Evolutionary conservation across 1,140 invertebrate genomes (phyloP).

Genomic region (Adelges cooleyi): DNA sequence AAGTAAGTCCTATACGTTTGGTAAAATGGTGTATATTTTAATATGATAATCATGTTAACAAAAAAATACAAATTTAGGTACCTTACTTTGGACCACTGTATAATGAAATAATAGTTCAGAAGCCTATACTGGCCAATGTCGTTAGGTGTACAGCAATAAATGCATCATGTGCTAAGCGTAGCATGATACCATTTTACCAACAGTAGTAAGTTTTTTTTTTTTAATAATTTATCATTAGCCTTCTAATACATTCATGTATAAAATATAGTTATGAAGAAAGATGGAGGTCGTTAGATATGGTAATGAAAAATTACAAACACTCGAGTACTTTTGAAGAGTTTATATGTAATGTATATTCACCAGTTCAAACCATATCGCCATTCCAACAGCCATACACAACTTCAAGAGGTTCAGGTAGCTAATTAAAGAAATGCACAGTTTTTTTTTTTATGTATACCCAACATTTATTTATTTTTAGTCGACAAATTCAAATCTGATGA

Average conservation of each 20-base stretch:
- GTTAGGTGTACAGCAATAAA: conserved; percentile 84
- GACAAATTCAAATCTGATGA: conserved; percentile 7
- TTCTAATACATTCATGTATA: conserved; percentile 22
- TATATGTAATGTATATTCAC: conserved; percentile 70
- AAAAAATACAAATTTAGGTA: no score
- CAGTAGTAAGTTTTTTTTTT: conserved; percentile 54
- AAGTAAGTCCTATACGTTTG: conserved; percentile 51
- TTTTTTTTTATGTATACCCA: neutral
- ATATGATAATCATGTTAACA: no score
- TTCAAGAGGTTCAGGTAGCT: neutral
- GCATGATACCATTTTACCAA: conserved; percentile 77
- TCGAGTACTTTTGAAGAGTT: conserved; percentile 87
- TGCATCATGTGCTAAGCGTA: conserved; percentile 80
- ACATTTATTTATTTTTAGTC: neutral
- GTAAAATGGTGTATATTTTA: neutral
- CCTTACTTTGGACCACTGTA: conserved; percentile 93
- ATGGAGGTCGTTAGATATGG: conserved; percentile 69
- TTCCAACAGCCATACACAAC: conserved; percentile 2
- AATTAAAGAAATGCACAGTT: neutral
- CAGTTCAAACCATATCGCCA: conserved; percentile 42
- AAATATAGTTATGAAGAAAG: conserved; percentile 75
- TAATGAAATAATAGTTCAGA: conserved; percentile 83
- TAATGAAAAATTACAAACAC: conserved; percentile 80
- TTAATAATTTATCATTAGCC: neutral
- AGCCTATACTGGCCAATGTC: conserved; percentile 69